Evolutionary conservation across 2,797 vertebrate genomes (phyloP).

Genomic region (Linurgus olivaceus): DNA sequence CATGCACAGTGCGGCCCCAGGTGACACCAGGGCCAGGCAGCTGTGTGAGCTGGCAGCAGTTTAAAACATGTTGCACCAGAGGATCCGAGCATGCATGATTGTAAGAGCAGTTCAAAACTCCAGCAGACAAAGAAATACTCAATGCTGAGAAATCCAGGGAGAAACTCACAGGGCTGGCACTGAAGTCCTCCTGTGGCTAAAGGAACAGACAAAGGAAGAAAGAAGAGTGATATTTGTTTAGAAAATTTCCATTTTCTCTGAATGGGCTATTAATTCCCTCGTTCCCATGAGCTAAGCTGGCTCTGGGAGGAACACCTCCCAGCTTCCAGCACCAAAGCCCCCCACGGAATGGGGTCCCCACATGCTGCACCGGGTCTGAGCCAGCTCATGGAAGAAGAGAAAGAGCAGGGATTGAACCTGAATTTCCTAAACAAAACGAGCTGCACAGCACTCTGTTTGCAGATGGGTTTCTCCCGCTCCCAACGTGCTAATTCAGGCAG

Average conservation of each 20-base stretch:
- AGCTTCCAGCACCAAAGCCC: neutral
- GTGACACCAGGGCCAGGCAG: neutral
- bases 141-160: neutral
- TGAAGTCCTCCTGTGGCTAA: neutral
- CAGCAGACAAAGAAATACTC: neutral
- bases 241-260: neutral
- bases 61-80: fast-evolving
- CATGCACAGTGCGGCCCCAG: neutral
- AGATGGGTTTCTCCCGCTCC: slow-evolving; percentile 53
- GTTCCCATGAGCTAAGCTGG: neutral
- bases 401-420: slow-evolving; percentile 59
- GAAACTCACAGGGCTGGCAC: neutral
- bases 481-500: slow-evolving; percentile 69
- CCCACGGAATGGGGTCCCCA: neutral
- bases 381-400: neutral
- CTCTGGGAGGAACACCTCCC: neutral
- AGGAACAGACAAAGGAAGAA: neutral
- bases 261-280: neutral
- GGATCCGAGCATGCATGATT: fast-evolving
- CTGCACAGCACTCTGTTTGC: slow-evolving; percentile 44
- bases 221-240: neutral
- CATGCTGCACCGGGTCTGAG: neutral
- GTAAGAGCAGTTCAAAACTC: neutral
- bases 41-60: neutral
- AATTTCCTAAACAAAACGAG: slow-evolving; percentile 69